Percentiles rank a stretch among this genome's conserved stretches.
These are phyloP conservation scores for Eulemur rubriventer DNA, from an alignment of 2,797 vertebrate genomes.

Conservation along the genomic window DNA sequence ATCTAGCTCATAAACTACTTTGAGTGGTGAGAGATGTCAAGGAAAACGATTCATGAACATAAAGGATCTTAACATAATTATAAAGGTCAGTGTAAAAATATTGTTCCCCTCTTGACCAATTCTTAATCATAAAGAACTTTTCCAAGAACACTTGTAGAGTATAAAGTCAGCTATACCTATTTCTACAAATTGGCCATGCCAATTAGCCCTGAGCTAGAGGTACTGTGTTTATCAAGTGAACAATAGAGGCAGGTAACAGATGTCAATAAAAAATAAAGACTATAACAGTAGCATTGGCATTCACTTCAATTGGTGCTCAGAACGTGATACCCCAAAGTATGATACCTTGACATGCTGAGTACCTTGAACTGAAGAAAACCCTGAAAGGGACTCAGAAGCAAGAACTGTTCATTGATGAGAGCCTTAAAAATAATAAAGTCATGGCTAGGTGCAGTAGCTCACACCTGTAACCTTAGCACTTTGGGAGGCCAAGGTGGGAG, in stretches of 20 bases:
- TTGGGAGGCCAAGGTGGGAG: background rate
- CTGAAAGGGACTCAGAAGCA: background rate
- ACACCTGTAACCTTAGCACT: background rate
- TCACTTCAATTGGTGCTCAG: background rate
- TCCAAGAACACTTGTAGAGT: background rate
- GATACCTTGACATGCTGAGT: background rate
- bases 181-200: background rate
- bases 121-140: slow-evolving; percentile 29
- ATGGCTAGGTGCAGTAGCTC: background rate
- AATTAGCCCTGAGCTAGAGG: slow-evolving; percentile 15
- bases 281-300: background rate
- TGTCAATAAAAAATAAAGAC: background rate
- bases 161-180: background rate
- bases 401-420: background rate
- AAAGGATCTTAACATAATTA: slow-evolving; percentile 56
- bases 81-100: slow-evolving; percentile 44
- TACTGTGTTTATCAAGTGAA: slow-evolving; percentile 6
- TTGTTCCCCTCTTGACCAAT: slow-evolving; percentile 23
- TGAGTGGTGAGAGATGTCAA: slow-evolving; percentile 6
- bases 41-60: slow-evolving; percentile 49
- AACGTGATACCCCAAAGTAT: background rate
- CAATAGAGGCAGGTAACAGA: background rate
- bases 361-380: background rate
- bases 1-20: slow-evolving; percentile 62
- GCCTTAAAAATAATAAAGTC: slow-evolving; percentile 13